phyloP scores from a whole-genome alignment of 2,888 invertebrate species.

The Drosophila fulvimacula region DNA sequence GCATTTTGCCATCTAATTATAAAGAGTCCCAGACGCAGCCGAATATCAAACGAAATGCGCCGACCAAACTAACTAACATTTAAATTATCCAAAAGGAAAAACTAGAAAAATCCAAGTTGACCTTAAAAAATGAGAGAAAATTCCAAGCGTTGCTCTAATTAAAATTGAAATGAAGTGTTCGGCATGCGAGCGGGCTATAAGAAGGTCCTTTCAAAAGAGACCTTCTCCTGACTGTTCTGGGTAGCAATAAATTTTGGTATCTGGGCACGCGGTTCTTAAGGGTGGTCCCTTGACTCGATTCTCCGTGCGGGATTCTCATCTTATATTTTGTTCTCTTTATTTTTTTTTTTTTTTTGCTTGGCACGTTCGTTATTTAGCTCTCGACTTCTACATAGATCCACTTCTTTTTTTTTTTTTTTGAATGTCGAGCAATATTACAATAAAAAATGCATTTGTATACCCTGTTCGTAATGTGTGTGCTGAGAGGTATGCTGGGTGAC shows the following conservation, averaged over 20 bases:
- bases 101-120: constrained; percentile 31
- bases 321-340: too few relatives aligned
- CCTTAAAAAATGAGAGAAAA: constrained; percentile 23
- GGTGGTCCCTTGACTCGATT: constrained; percentile 55
- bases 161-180: constrained; percentile 73
- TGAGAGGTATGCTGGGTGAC: not conserved
- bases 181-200: constrained; percentile 54
- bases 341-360: constrained; percentile 44
- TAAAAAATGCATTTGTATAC: constrained; percentile 69
- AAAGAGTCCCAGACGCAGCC: constrained; percentile 40
- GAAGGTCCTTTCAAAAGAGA: constrained; percentile 53
- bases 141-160: constrained; percentile 68
- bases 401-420: constrained; percentile 3
- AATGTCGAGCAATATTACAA: constrained; percentile 60
- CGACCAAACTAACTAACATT: constrained; percentile 49
- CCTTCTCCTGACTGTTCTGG: constrained; percentile 7
- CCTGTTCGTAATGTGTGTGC: not conserved
- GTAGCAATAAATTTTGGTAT: constrained; percentile 63
- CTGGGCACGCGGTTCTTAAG: constrained; percentile 36
- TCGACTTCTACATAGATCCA: constrained; percentile 13
- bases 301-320: constrained; percentile 27
- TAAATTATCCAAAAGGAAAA: constrained; percentile 29
- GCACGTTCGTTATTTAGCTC: constrained; percentile 66
- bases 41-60: constrained; percentile 61
- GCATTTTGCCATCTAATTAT: constrained; percentile 82